Evolutionary conservation across 2,888 invertebrate species (phyloP).

Genomic region (Pseudococcus longispinus): DNA sequence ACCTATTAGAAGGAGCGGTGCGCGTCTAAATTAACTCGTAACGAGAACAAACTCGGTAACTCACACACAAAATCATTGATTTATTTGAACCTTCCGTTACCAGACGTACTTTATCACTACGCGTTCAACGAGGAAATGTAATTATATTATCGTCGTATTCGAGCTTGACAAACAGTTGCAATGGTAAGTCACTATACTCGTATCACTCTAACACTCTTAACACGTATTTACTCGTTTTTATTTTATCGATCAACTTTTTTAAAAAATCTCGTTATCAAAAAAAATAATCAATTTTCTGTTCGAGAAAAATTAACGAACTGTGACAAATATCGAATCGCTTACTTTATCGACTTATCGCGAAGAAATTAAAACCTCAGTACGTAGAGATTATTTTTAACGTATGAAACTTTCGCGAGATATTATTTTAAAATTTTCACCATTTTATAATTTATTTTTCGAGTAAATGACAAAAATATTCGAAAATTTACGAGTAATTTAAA

Average conservation of each 20-base stretch:
- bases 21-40: background rate
- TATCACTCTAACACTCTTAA: background rate
- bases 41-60: background rate
- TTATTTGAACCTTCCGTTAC: slow-evolving; percentile 1
- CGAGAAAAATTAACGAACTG: background rate
- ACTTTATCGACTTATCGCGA: background rate
- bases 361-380: background rate
- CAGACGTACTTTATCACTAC: slow-evolving; percentile 23
- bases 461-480: background rate
- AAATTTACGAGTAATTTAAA: background rate
- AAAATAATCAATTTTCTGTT: background rate
- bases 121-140: slow-evolving; percentile 12
- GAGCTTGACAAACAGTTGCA: background rate
- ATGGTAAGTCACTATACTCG: slow-evolving; percentile 37
- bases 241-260: slow-evolving; percentile 2
- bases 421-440: background rate
- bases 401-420: background rate
- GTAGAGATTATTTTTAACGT: background rate
- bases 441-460: background rate
- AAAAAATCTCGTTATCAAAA: background rate
- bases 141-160: slow-evolving; percentile 1
- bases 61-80: slow-evolving; percentile 28
- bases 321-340: background rate
- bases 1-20: background rate
- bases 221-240: background rate